Evolutionary conservation across 2,888 invertebrate genomes (phyloP), one percentile per base, ranked within the genome.

Genomic region (Nyleta sp.): DNA sequence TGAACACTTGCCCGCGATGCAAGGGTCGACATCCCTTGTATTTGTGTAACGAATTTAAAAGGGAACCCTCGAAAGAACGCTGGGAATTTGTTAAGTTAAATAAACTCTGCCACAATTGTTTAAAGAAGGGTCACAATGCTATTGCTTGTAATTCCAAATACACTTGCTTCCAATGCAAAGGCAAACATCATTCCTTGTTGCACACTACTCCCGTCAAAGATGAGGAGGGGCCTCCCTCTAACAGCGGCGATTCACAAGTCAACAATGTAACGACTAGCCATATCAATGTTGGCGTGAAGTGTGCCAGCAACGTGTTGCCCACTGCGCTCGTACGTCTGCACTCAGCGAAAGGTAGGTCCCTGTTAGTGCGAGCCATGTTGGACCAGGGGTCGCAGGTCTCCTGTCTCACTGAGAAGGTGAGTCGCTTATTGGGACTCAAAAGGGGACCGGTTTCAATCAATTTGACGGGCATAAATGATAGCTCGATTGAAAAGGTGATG

Each of bases 381-480:
- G 38, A 53, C 17, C 53, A 53, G 22, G 53, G 53, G 3, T 53
- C 53, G 10, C 53, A 53, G 13, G 53, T n/a, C 5, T 28, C 53
- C 2, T 53, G 53, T 8, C 1, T 53, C 5, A 10, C 38, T 6
- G 53, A 33, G 11, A 18, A 20, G n/a, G 53, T 35, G 8, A 20
- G 13, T 4, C 4, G 20, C 2, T 10, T 17, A 13, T 31, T 50
- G 15, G 10, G 7, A 22, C 17, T 46, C 6, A 17, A 44, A 44
- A 35, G 28, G 10, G 6, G 11, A 35, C 11, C 8, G 2, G n/a
- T 35, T 35, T 6, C 35, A 10, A 2, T 35, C 10, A 35, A 35
- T 10, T 35, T 35, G 35, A 10, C 8, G 2, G 35, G 35, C 5
- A 7, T 28, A 28, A 28, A 28, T 28, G 28, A 28, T 28, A 28